Evolutionary conservation across 92 coral and sea anemone species (phyloP).

Genomic region (Chrysogorgia sp.): DNA sequence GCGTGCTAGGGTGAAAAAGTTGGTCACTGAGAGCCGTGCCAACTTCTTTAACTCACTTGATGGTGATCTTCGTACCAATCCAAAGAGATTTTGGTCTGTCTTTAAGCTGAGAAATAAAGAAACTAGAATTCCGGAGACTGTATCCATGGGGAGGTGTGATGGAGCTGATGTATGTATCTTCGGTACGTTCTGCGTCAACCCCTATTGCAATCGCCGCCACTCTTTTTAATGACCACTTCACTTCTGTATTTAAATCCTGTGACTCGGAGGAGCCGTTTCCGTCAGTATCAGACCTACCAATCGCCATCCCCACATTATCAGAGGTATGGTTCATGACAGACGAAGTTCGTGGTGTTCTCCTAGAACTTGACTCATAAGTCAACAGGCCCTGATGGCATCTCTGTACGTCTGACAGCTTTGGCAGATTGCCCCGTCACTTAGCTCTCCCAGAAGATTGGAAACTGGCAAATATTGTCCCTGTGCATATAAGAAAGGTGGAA

Average conservation of each 20-base stretch:
- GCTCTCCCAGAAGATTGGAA: no score
- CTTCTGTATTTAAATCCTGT: background rate
- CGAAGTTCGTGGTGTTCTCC: no score
- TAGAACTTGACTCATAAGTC: no score
- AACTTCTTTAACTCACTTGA: conserved; percentile 19
- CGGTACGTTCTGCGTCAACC: background rate
- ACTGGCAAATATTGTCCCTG: no score
- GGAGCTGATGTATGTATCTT: no score
- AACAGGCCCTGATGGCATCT: no score
- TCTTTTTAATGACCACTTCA: conserved; percentile 6
- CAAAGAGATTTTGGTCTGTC: conserved; percentile 41
- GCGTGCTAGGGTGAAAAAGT: conserved; percentile 37
- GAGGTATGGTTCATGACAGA: no score
- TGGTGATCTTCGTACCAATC: conserved; percentile 22
- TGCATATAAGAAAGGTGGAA: no score
- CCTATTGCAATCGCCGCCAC: background rate
- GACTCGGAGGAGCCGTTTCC: background rate
- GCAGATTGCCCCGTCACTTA: no score
- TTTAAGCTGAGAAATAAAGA: conserved; percentile 24
- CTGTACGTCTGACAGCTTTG: no score
- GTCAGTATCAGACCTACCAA: conserved; percentile 8
- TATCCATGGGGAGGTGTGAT: no score
- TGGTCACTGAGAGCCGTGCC: conserved; percentile 51
- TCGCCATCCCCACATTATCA: no score
- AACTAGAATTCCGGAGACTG: conserved; percentile 27